These are phyloP conservation scores for Bos javanicus DNA, from an alignment of 2,113 vertebrate species.

Conservation along the genomic window DNA sequence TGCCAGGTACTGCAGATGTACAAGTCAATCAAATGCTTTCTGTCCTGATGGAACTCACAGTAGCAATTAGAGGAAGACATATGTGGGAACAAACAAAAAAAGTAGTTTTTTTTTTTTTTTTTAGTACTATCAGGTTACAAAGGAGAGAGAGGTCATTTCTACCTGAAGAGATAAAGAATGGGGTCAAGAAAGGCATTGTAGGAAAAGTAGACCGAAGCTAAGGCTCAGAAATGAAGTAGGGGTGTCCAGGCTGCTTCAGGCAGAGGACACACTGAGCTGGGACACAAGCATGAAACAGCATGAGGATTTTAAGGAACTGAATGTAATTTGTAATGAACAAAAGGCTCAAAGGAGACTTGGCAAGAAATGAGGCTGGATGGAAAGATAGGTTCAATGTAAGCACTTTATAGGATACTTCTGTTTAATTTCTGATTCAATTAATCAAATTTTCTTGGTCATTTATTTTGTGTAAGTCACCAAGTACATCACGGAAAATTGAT, in stretches of 20 bases:
- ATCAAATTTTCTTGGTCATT: conserved; percentile 29
- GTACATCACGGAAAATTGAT: not conserved
- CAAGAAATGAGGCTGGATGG: conserved; percentile 14
- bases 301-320: not conserved
- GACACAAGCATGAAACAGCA: not conserved
- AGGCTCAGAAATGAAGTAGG: conserved; percentile 13
- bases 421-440: conserved; percentile 18
- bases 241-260: not conserved
- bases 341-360: not conserved
- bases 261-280: not conserved
- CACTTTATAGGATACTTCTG: conserved; percentile 61
- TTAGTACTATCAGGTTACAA: not conserved
- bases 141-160: not conserved
- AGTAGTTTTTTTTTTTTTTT: not conserved
- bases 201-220: not conserved
- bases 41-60: not conserved
- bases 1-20: not conserved
- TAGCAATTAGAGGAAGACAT: not conserved
- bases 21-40: not conserved
- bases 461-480: not conserved
- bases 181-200: not conserved
- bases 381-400: conserved; percentile 45
- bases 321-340: not conserved
- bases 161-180: not conserved
- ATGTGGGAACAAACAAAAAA: not conserved